Conservation (phyloP, 2,888 invertebrate species). For the Cataglyphis rosenhaueri region DNA sequence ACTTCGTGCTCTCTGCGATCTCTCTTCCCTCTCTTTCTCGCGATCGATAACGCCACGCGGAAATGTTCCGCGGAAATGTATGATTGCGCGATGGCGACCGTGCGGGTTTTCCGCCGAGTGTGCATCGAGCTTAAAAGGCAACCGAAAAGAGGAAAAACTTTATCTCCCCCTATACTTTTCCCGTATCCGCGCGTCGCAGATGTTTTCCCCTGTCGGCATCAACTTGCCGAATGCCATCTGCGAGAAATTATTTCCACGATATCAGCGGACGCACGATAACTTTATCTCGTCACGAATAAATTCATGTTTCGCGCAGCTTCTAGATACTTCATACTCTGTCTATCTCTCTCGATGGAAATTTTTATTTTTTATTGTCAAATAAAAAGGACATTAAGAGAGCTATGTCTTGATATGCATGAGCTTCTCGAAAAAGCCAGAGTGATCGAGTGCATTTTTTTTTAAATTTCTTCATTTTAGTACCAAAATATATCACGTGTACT, state of each 20-base stretch:
- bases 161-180: slow-evolving; percentile 18
- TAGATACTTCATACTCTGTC: background rate
- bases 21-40: background rate
- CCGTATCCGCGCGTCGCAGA: background rate
- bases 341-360: background rate
- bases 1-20: slow-evolving; percentile 29
- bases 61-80: slow-evolving; percentile 12
- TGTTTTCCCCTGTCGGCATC: slow-evolving; percentile 3
- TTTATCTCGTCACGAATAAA: slow-evolving; percentile 23
- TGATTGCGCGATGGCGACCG: background rate
- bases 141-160: slow-evolving; percentile 15
- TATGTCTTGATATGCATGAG: background rate
- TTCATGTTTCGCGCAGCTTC: background rate
- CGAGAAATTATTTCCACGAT: slow-evolving; percentile 41
- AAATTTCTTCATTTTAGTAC: background rate
- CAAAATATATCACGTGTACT: background rate
- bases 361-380: background rate
- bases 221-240: slow-evolving; percentile 27
- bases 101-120: slow-evolving; percentile 4
- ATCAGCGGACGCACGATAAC: slow-evolving; percentile 7
- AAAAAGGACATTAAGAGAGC: background rate
- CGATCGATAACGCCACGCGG: background rate
- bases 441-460: background rate
- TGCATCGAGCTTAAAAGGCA: background rate
- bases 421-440: background rate